phyloP scores from a whole-genome alignment of 2,888 invertebrate species.

The Lymantria dispar region DNA sequence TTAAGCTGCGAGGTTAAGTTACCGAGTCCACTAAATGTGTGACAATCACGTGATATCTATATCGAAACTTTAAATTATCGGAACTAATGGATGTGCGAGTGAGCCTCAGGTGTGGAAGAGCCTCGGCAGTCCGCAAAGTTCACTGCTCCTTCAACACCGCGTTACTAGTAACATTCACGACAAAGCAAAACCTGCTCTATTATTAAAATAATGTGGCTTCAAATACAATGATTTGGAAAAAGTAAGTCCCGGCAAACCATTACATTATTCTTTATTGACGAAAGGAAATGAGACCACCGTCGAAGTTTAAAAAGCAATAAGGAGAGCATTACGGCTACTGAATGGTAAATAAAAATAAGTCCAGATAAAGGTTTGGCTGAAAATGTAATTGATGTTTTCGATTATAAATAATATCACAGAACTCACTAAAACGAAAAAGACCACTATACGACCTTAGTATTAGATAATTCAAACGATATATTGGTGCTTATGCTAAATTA shows the following conservation, averaged over 20 bases:
- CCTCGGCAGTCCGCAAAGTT: slow-evolving; percentile 69
- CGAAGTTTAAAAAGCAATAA: slow-evolving; percentile 32
- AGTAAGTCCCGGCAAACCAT: slow-evolving; percentile 48
- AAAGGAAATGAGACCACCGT: slow-evolving; percentile 51
- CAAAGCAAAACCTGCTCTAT: slow-evolving; percentile 53
- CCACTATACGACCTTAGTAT: too few species aligned
- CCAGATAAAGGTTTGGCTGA: not conserved
- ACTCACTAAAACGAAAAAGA: too few species aligned
- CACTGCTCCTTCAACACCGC: slow-evolving; percentile 68
- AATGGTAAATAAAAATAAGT: not conserved
- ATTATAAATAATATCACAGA: too few species aligned
- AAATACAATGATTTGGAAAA: slow-evolving; percentile 24
- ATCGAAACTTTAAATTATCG: slow-evolving; percentile 61
- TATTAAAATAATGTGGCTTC: slow-evolving; percentile 20
- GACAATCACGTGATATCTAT: slow-evolving; percentile 60
- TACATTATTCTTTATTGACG: slow-evolving; percentile 52
- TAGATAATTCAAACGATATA: too few species aligned
- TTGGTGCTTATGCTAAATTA: too few species aligned
- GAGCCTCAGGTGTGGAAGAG: slow-evolving; percentile 72
- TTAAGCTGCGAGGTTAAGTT: slow-evolving; percentile 22
- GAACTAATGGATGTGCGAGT: slow-evolving; percentile 72
- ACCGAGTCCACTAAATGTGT: slow-evolving; percentile 37
- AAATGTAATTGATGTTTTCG: not conserved
- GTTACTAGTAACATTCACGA: slow-evolving; percentile 33
- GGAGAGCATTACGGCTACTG: not conserved